These are phyloP conservation scores for Pyxicephalus adspersus DNA, from an alignment of 2,113 vertebrate genomes.

Conservation along the genomic window DNA sequence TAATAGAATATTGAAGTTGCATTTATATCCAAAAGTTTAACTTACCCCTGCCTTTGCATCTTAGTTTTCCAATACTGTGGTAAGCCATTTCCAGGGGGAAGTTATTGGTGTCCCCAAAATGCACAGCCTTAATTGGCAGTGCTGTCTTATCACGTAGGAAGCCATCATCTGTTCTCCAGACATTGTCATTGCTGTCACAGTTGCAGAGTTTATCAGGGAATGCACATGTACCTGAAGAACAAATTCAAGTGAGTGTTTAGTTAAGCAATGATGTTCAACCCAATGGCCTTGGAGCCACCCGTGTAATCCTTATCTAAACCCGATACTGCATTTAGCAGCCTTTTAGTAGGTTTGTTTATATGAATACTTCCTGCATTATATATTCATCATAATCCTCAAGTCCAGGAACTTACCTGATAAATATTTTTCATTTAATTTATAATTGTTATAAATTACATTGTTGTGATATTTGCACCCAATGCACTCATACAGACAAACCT, in stretches of 20 bases:
- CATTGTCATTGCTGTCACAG: constrained; percentile 59
- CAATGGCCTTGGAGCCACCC: neutral
- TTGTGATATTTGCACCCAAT: too few species aligned
- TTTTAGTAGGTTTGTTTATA: too few species aligned
- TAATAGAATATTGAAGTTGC: too few species aligned
- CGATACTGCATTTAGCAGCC: too few species aligned
- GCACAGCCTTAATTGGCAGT: constrained; percentile 54
- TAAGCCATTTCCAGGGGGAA: constrained; percentile 60
- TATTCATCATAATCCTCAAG: too few species aligned
- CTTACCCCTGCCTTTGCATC: constrained; percentile 53
- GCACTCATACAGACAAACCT: too few species aligned
- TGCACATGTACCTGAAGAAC: constrained; percentile 43
- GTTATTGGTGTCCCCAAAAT: constrained; percentile 57
- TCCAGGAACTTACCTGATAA: too few species aligned
- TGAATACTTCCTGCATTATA: too few species aligned
- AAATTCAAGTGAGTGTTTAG: neutral
- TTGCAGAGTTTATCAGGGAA: constrained; percentile 50
- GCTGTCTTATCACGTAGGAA: constrained; percentile 38
- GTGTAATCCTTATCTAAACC: too few species aligned
- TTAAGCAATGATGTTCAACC: neutral
- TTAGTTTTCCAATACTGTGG: constrained; percentile 58
- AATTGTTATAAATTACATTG: too few species aligned
- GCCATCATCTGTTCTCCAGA: constrained; percentile 58
- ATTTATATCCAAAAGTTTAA: neutral
- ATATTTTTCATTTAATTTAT: too few species aligned